These are phyloP conservation scores for Diaperis boleti DNA, from an alignment of 2,888 invertebrate species.

Conservation along the genomic window DNA sequence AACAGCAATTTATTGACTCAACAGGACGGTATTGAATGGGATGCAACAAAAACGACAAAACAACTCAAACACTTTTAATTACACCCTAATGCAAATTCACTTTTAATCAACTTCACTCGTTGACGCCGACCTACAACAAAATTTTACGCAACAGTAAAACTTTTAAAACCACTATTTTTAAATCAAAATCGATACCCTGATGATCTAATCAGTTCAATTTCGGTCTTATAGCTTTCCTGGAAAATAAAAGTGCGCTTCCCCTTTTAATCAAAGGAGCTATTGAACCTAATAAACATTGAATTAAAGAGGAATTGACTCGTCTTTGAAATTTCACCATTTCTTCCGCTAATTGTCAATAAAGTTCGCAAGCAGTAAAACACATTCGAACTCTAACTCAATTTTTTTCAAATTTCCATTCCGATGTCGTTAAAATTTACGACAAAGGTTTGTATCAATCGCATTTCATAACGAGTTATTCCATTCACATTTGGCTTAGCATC, in stretches of 20 bases:
- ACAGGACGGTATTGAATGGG: conserved; percentile 30
- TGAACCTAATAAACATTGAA: conserved; percentile 60
- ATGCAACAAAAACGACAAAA: conserved; percentile 33
- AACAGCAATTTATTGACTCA: conserved; percentile 41
- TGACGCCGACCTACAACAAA: conserved; percentile 13
- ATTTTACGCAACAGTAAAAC: conserved; percentile 12
- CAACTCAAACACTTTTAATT: conserved; percentile 35
- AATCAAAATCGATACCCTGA: conserved; percentile 35
- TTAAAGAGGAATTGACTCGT: conserved; percentile 56
- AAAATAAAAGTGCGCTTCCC: conserved; percentile 56
- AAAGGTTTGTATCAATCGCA: background rate
- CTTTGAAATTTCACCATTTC: conserved; percentile 56
- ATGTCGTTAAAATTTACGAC: conserved; percentile 5
- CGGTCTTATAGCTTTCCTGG: conserved; percentile 43
- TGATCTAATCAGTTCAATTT: conserved; percentile 43
- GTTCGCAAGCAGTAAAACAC: conserved; percentile 47
- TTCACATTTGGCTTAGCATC: conserved; percentile 1
- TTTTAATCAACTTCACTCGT: conserved; percentile 14
- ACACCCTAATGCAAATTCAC: conserved; percentile 40
- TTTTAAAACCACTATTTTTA: conserved; percentile 35
- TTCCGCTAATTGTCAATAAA: conserved; percentile 55
- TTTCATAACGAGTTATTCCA: conserved; percentile 1
- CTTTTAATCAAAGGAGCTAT: conserved; percentile 60
- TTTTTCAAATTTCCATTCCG: conserved; percentile 18
- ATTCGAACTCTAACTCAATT: conserved; percentile 30